Evolutionary conservation across 2,113 vertebrate species (phyloP), one percentile per base, ranked within the genome.

Genomic region (Acrocephalus arundinaceus): DNA sequence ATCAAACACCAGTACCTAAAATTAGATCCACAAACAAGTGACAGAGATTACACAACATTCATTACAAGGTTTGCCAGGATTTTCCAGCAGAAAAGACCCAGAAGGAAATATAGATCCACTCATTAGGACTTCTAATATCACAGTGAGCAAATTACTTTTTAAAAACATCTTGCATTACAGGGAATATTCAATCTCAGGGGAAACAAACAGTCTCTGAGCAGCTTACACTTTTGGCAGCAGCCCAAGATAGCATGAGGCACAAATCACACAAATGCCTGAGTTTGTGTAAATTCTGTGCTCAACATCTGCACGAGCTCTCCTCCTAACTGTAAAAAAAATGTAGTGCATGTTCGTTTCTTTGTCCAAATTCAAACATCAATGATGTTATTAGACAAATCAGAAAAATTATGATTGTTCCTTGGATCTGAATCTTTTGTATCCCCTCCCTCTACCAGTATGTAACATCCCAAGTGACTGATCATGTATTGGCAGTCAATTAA

Each of bases 1-100:
- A 89, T 92, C 88, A 92, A 96, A 94, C 66, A 92, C 46, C 61
- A 73, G n/a, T 39, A 54, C 41, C 88, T 93, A 89, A 96, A 93
- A 85, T 77, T 81, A 88, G 73, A 90, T 52, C 72, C 61, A 82
- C 54, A 68, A 35, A 68, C 83, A 90, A 88, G 46, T 89, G 87
- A 85, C 61, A 87, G 73, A 82, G 76, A 85, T 94, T 84, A 81
- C 30, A 65, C 89, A 78, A 92, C 33, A 72, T 55, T 92, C 72
- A 68, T 89, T 75, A 46, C 23, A 59, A 79, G 45, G 63, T 89
- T 87, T 86, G 76, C 78, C 76, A 81, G 71, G 74, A 87, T 94
- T 97, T 93, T 89, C 35, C 68, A 76, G 80, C 55, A 90, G 76
- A 84, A 86, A 93, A 78, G 37, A 86, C 43, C 3, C 67, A 77